Percentiles rank a stretch among this genome's conserved stretches.
phyloP scores from a whole-genome alignment of 1,140 invertebrate genomes.

The Lethrus apterus region DNA sequence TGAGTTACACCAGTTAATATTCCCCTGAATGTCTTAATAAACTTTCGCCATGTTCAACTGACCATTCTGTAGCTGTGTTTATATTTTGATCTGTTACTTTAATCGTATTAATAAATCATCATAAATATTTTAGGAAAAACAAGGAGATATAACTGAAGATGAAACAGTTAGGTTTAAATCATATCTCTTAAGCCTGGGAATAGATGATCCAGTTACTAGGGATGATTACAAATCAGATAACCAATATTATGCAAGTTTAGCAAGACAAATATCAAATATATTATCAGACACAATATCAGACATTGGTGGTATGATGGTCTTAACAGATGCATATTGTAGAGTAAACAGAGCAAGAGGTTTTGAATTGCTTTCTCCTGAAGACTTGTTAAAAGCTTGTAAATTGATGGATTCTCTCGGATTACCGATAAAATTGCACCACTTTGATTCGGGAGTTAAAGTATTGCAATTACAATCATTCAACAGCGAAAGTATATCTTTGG shows the following conservation, averaged over 20 bases:
- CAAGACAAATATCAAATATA: slow-evolving; percentile 77
- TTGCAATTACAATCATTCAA: slow-evolving; percentile 73
- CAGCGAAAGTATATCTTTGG: slow-evolving; percentile 67
- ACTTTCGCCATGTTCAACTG: too few species aligned
- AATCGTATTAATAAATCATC: too few species aligned
- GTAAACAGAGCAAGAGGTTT: slow-evolving; percentile 86
- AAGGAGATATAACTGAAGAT: slow-evolving; percentile 95
- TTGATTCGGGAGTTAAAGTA: slow-evolving; percentile 87
- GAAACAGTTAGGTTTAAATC: slow-evolving; percentile 95
- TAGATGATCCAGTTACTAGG: slow-evolving; percentile 94
- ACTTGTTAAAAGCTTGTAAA: slow-evolving; percentile 85
- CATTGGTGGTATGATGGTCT: slow-evolving; percentile 90
- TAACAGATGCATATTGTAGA: slow-evolving; percentile 94
- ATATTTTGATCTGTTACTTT: too few species aligned
- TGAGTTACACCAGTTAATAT: too few species aligned
- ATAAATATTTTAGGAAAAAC: slow-evolving; percentile 79
- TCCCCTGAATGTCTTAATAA: too few species aligned
- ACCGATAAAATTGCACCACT: slow-evolving; percentile 71
- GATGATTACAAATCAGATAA: slow-evolving; percentile 80
- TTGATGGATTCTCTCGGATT: slow-evolving; percentile 56
- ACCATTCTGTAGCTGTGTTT: too few species aligned
- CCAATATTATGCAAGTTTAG: slow-evolving; percentile 81
- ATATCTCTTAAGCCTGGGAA: slow-evolving; percentile 91
- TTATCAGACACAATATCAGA: slow-evolving; percentile 80
- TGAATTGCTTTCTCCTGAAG: slow-evolving; percentile 88